phyloP scores from a whole-genome alignment of 2,113 vertebrate genomes.

The Sebastes fasciatus region DNA sequence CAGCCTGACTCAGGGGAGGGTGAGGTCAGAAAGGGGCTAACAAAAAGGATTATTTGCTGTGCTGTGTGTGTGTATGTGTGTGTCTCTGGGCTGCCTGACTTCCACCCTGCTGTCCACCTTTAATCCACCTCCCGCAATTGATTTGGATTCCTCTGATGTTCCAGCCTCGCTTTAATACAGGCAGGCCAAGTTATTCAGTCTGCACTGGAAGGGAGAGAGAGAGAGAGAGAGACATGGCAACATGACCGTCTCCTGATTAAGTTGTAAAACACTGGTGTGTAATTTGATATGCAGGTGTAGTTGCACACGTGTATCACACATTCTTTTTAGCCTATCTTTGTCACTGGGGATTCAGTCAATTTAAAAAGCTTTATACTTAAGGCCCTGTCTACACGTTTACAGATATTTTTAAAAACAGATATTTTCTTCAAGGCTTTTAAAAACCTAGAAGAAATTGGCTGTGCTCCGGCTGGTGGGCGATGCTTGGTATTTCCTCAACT shows the following conservation, averaged over 20 bases:
- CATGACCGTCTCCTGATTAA: neutral
- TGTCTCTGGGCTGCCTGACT: slow-evolving; percentile 23
- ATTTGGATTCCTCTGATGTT: slow-evolving; percentile 49
- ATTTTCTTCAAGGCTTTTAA: too few species aligned
- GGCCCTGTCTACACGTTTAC: too few species aligned
- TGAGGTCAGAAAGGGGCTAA: slow-evolving; percentile 56
- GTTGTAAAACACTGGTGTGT: neutral
- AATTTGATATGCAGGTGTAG: neutral
- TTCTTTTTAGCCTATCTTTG: neutral
- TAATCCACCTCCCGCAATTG: slow-evolving; percentile 39
- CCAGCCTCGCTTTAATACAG: slow-evolving; percentile 8
- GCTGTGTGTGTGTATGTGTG: neutral
- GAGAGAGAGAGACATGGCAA: neutral
- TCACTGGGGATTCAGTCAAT: neutral
- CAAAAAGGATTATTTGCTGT: slow-evolving; percentile 44
- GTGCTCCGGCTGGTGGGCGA: too few species aligned
- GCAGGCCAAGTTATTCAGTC: neutral
- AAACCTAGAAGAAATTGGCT: too few species aligned
- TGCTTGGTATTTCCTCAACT: too few species aligned
- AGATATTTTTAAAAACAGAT: too few species aligned
- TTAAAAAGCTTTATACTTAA: neutral
- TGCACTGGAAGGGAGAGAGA: neutral
- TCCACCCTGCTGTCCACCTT: slow-evolving; percentile 38
- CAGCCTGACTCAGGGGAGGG: slow-evolving; percentile 14
- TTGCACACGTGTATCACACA: neutral